These are phyloP conservation scores for Danaus melanippus DNA, from an alignment of 1,140 invertebrate genomes.

Conservation along the genomic window DNA sequence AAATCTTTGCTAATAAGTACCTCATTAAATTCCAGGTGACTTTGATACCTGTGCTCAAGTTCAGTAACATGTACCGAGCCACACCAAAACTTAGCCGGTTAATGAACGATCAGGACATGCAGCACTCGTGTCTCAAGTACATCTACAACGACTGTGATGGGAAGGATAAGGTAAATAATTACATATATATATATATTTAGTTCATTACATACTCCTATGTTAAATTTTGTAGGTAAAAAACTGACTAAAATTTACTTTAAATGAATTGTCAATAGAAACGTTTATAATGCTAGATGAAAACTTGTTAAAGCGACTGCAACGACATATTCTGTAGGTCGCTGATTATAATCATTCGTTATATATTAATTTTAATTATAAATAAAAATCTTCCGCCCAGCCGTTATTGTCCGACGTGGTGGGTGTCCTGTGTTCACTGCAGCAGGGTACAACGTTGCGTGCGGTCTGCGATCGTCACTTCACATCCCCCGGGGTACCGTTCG, in stretches of 20 bases:
- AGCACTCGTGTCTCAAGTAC: constrained; percentile 82
- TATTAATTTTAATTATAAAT: neutral
- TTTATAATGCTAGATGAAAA: too few species aligned
- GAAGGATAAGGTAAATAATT: constrained; percentile 40
- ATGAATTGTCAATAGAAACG: too few species aligned
- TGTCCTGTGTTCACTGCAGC: constrained; percentile 87
- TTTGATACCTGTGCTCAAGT: constrained; percentile 92
- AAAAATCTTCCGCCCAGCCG: constrained; percentile 48
- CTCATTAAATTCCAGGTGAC: constrained; percentile 73
- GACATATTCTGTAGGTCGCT: too few species aligned
- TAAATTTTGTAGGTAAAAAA: too few species aligned
- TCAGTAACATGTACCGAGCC: constrained; percentile 92
- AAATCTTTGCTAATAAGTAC: too few species aligned
- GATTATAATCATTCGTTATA: too few species aligned
- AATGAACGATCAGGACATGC: constrained; percentile 79
- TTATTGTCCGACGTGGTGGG: constrained; percentile 84
- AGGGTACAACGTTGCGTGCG: constrained; percentile 88
- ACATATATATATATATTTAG: too few species aligned
- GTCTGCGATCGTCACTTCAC: constrained; percentile 80
- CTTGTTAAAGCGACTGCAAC: too few species aligned
- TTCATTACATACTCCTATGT: too few species aligned
- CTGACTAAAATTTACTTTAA: too few species aligned
- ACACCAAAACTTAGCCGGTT: constrained; percentile 86
- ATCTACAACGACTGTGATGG: constrained; percentile 34
- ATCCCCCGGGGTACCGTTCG: constrained; percentile 73